These are phyloP conservation scores for Pentamera pediparva DNA, from an alignment of 53 echinoderm and acorn worm species.

Conservation along the genomic window DNA sequence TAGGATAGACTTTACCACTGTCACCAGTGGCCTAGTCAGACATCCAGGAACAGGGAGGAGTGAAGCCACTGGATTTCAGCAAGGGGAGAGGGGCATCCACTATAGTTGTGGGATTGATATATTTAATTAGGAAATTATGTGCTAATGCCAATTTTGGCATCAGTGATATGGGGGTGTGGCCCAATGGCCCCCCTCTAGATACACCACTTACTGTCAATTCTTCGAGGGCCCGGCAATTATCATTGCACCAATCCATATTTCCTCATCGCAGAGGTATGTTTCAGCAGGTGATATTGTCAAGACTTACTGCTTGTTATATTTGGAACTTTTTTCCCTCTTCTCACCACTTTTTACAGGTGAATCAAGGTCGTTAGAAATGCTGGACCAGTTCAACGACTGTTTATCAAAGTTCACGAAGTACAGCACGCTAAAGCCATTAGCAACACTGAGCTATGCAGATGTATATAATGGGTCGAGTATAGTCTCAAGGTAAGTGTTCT, in stretches of 20 bases:
- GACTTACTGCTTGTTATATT: not conserved
- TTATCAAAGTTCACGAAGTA: slow-evolving; percentile 93
- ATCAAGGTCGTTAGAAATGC: slow-evolving; percentile 64
- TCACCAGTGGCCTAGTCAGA: too few species aligned
- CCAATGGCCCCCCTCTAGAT: not conserved
- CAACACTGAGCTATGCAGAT: slow-evolving; percentile 97
- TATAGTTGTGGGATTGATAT: too few species aligned
- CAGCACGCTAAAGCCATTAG: slow-evolving; percentile 84
- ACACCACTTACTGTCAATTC: not conserved
- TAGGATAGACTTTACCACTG: not conserved
- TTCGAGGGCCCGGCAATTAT: not conserved
- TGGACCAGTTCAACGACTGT: slow-evolving; percentile 88
- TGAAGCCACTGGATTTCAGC: too few species aligned
- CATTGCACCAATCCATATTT: too few species aligned
- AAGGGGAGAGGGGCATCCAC: too few species aligned
- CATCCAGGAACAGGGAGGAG: too few species aligned
- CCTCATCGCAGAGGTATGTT: too few species aligned
- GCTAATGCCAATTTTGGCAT: too few species aligned
- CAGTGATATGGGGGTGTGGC: not conserved
- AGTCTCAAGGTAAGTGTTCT: slow-evolving; percentile 79
- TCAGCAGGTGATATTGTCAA: too few species aligned
- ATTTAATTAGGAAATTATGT: too few species aligned
- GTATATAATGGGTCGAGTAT: slow-evolving; percentile 99
- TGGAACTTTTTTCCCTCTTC: not conserved
- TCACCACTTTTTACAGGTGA: slow-evolving; percentile 43